These are phyloP conservation scores for Dioctria rufipes DNA, from an alignment of 2,888 invertebrate species.

Conservation along the genomic window DNA sequence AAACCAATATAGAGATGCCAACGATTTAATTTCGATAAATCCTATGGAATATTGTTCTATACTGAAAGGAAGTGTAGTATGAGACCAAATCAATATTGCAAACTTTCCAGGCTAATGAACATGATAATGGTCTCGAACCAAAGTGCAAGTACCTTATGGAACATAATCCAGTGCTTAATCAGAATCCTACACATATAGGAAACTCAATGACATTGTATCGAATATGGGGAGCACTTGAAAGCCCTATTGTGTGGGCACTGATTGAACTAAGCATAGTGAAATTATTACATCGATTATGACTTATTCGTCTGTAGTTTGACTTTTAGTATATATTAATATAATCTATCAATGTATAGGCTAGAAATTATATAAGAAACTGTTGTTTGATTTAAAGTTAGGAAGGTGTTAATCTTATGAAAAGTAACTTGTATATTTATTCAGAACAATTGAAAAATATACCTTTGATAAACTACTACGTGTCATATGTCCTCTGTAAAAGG, in stretches of 20 bases:
- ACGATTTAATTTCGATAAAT: conserved; percentile 54
- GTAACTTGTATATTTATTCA: too few species aligned
- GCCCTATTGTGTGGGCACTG: conserved; percentile 41
- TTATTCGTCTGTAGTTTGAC: background rate
- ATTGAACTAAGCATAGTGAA: conserved; percentile 48
- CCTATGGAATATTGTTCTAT: conserved; percentile 25
- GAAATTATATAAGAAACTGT: too few species aligned
- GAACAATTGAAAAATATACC: too few species aligned
- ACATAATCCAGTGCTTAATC: conserved; percentile 51
- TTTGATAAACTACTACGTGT: too few species aligned
- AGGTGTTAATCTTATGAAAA: too few species aligned
- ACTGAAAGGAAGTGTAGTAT: conserved; percentile 24
- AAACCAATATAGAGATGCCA: conserved; percentile 22
- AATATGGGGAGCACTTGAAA: conserved; percentile 34
- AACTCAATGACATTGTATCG: conserved; percentile 33
- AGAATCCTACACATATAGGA: conserved; percentile 7
- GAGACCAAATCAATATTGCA: conserved; percentile 50
- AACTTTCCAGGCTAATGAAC: conserved; percentile 50
- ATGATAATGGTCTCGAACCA: conserved; percentile 47
- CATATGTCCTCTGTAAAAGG: too few species aligned
- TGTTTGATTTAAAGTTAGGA: too few species aligned
- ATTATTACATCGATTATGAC: conserved; percentile 45
- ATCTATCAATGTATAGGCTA: too few species aligned
- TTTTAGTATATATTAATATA: too few species aligned
- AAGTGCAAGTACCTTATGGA: conserved; percentile 52